These are phyloP conservation scores for Scolanthus callimorphus DNA, from an alignment of 92 coral and sea anemone genomes.

Conservation along the genomic window DNA sequence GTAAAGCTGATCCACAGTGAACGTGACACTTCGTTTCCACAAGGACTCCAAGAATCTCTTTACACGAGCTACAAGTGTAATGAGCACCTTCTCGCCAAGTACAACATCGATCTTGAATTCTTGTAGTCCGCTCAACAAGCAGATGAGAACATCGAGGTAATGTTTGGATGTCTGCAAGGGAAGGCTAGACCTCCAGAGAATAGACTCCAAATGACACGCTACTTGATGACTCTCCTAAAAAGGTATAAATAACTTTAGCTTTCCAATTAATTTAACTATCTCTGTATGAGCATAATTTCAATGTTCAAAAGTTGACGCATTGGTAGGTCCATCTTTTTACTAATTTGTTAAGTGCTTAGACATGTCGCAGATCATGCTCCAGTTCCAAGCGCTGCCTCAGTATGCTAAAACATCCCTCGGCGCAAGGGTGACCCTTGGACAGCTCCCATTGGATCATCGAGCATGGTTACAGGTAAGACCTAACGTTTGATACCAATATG, in stretches of 20 bases:
- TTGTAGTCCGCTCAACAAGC: conserved; percentile 56
- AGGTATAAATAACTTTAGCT: background rate
- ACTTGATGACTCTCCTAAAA: conserved; percentile 56
- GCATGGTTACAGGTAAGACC: too few relatives aligned
- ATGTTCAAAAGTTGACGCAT: too few relatives aligned
- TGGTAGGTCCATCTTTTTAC: too few relatives aligned
- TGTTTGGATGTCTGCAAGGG: conserved; percentile 28
- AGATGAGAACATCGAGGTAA: conserved; percentile 37
- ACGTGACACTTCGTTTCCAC: conserved; percentile 34
- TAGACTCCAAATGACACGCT: conserved; percentile 71
- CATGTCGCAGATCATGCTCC: too few relatives aligned
- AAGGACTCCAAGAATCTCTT: conserved; percentile 52
- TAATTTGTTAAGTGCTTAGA: too few relatives aligned
- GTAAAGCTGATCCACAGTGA: conserved; percentile 46
- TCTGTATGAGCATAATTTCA: too few relatives aligned
- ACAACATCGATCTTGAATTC: conserved; percentile 38
- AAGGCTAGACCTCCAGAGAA: conserved; percentile 41
- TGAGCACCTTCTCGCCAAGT: conserved; percentile 33
- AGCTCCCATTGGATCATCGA: too few relatives aligned
- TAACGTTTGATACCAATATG: too few relatives aligned
- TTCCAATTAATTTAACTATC: conserved; percentile 4
- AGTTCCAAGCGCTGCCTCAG: too few relatives aligned
- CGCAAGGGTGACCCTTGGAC: too few relatives aligned
- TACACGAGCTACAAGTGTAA: conserved; percentile 36
- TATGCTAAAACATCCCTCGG: too few relatives aligned